Evolutionary conservation across 92 coral and sea anemone genomes (phyloP).

Genomic region (Zoanthus sansibaricus): DNA sequence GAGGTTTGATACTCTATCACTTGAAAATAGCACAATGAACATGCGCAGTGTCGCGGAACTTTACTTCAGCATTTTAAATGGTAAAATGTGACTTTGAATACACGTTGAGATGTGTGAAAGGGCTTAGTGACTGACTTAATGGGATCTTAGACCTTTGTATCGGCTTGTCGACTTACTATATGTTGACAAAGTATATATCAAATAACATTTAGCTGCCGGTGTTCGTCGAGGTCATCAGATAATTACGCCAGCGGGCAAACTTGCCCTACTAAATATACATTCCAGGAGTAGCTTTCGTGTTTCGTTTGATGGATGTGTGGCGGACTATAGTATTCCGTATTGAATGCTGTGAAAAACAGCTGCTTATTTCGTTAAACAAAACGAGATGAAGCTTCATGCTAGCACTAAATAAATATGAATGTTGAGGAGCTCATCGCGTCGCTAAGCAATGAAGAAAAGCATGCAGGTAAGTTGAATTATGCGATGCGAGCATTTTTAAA

Average conservation of each 20-base stretch:
- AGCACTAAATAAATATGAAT: conserved; percentile 44
- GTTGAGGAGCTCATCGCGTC: conserved; percentile 55
- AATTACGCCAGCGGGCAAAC: conserved; percentile 37
- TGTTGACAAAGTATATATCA: background rate
- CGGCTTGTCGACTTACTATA: conserved; percentile 7
- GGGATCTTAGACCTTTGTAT: conserved; percentile 6
- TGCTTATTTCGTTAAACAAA: conserved; percentile 41
- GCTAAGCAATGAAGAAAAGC: conserved; percentile 51
- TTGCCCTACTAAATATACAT: conserved; percentile 72
- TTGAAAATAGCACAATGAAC: conserved; percentile 6
- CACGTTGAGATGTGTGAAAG: conserved; percentile 7
- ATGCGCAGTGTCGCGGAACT: conserved; percentile 28
- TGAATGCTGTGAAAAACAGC: conserved; percentile 63
- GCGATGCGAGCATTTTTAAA: background rate
- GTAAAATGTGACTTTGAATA: background rate
- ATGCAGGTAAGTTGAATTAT: conserved; percentile 51
- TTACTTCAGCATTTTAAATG: no score
- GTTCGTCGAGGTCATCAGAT: conserved; percentile 17
- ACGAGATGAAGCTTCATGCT: conserved; percentile 1
- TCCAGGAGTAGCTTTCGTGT: conserved; percentile 76
- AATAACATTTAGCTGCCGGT: background rate
- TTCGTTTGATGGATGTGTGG: conserved; percentile 62
- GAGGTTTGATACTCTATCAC: conserved; percentile 37
- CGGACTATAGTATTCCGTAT: conserved; percentile 62
- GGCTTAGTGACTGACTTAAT: conserved; percentile 26